Base-by-base conservation (phyloP, 2,113 vertebrate genomes). In the Phylloscopus trochilus region DNA sequence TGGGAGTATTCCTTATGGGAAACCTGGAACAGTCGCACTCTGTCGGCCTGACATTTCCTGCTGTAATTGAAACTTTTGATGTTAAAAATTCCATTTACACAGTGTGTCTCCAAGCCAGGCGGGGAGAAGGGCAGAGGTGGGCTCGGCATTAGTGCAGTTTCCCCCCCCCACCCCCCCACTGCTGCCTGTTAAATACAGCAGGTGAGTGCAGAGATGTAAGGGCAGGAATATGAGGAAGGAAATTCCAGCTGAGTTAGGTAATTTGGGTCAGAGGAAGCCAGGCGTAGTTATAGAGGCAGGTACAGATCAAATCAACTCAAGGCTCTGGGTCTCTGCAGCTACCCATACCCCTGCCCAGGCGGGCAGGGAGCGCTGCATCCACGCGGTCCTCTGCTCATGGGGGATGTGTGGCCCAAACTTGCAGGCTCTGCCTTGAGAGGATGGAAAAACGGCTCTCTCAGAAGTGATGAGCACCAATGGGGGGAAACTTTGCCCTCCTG, bases 161-260 rank as follows among this genome's bases (percentile, higher is more conserved):
- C 80, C 85, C 76, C 77, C 59, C 18, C n/a, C 47, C n/a, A n/a
- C n/a, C n/a, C 47, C 53, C 75, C 37, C 74, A 23, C 27, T 76
- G 56, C 68, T 77, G 83, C 75, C 77, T 85, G 90, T 85, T 82
- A 80, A 97, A 91, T 94, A 56, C 22, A 94, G 95, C 93, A 95
- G 95, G 88, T 95, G 92, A 96, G 88, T 73, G 73, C 37, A 2
- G 62, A 87, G 88, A 95, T 96, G 95, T 83, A 87, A 94, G 93
- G 81, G 74, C 73, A 95, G 90, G 93, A 95, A 92, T 95, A 94
- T 93, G 93, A 96, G 94, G 94, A 96, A 97, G 95, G 92, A 97
- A 96, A 96, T 96, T 92, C 95, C 96, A 96, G 44, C 69, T 79
- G 83, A 76, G 92, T 93, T 95, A 95, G 88, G 96, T 97, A 96